Evolutionary conservation across 2,888 invertebrate genomes (phyloP), one percentile per base, ranked within the genome.

Genomic region (Drosophila kuntzei): DNA sequence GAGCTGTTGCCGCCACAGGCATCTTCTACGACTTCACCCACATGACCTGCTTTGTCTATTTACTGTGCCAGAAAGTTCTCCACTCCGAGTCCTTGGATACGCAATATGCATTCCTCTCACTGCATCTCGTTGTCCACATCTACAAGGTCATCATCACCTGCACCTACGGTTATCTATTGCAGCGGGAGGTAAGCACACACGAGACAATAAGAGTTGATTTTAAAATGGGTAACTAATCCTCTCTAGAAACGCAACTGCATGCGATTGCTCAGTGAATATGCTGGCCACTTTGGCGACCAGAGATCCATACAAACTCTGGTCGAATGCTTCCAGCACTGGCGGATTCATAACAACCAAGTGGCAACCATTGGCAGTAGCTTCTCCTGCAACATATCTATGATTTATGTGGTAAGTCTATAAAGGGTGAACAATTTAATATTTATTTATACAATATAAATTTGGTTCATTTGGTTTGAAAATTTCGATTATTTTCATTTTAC

Each of bases 1-100:
- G 83, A 1, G 49, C 66, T 7, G 61, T 74, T 0, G 71, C 74
- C 7, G 80, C 80, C 22, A 58, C 65, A 0, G 81, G 78, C 22
- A 57, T 86, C 12, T 90, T 92, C 49, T 89, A 91, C 58, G 91
- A 91, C 50, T 92, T 91, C 29, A 75, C 79, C 0, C 78, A 90
- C 46, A 70, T 87, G 64, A 89, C 91, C 7, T 80, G 78, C 63
- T 78, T 90, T 55, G 79, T 83, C 3, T 91, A 89, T 61, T 63
- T 90, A 18, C 50, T 92, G 3, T 91, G 91, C 51, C 90, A 90
- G 7, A 90, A 88, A 47, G 54, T 88, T 5, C 63, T 87, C 3
- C 72, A 74, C 27, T 55, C 68, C 0, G 71, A 78, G 37, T 3
- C 76, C 1, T 60, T 60, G 16, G 59, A 73, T 7, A 32, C 62